Percentiles rank a stretch among this genome's conserved stretches.
phyloP scores from a whole-genome alignment of 1,140 invertebrate species.

The Harlomillsia oculata region DNA sequence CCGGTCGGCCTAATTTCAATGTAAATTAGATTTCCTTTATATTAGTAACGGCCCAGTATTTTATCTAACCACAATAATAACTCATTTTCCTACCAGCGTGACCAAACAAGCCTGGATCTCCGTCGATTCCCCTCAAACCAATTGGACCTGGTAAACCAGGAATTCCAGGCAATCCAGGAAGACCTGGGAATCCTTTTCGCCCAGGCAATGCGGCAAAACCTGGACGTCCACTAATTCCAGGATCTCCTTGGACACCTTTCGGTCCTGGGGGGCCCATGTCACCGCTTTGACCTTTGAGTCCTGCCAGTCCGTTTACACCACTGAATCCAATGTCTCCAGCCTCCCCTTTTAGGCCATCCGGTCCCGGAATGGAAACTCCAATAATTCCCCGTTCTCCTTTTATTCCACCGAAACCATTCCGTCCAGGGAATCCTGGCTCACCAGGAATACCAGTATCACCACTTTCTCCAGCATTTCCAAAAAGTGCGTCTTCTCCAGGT shows the following conservation, averaged over 20 bases:
- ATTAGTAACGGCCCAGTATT: neutral
- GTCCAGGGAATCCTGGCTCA: conserved; percentile 43
- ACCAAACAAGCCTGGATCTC: conserved; percentile 26
- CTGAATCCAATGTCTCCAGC: conserved; percentile 23
- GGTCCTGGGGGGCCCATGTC: conserved; percentile 24
- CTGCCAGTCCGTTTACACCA: conserved; percentile 29
- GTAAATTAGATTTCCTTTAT: neutral
- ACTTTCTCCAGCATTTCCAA: neutral
- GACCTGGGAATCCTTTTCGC: neutral
- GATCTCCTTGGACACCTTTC: conserved; percentile 38
- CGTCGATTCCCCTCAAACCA: conserved; percentile 15
- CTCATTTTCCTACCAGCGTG: conserved; percentile 6
- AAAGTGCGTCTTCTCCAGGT: neutral
- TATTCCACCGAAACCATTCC: conserved; percentile 38
- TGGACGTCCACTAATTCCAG: conserved; percentile 35
- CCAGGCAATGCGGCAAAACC: neutral
- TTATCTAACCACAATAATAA: neutral
- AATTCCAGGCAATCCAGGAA: neutral
- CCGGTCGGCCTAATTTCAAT: neutral
- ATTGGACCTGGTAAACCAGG: neutral
- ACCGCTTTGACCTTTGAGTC: conserved; percentile 39
- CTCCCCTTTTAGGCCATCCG: conserved; percentile 13
- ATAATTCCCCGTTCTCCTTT: conserved; percentile 45
- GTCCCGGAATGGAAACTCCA: conserved; percentile 39
- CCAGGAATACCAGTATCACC: conserved; percentile 37